phyloP scores from a whole-genome alignment of 2,888 invertebrate species.

The Gryllus longicercus region DNA sequence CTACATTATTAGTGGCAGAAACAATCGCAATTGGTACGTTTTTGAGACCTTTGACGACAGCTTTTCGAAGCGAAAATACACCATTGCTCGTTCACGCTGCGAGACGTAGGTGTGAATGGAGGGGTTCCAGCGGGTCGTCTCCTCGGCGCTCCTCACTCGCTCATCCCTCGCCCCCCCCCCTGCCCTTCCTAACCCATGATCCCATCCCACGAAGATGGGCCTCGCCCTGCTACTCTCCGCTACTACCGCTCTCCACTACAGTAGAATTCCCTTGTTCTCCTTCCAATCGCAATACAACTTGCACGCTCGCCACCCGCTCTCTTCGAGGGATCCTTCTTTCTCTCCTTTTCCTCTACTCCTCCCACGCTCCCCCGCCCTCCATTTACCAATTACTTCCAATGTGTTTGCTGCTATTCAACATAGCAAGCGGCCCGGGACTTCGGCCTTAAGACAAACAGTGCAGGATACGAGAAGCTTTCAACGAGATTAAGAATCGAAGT shows the following conservation, averaged over 20 bases:
- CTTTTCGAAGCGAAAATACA: no score
- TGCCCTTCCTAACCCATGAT: no score
- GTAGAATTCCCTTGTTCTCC: neutral
- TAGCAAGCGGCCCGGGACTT: slow-evolving; percentile 18
- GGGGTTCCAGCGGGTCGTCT: no score
- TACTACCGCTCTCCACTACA: neutral
- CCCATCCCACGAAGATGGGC: no score
- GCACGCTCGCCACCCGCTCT: neutral
- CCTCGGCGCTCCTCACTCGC: no score
- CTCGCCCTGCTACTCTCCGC: neutral
- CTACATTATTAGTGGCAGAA: no score
- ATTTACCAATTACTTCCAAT: slow-evolving; percentile 29
- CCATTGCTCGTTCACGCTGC: no score
- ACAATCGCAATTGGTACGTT: no score
- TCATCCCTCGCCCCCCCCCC: no score
- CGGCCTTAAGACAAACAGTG: slow-evolving; percentile 28
- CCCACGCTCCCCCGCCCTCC: neutral
- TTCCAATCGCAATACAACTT: neutral
- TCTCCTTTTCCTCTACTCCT: neutral
- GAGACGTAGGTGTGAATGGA: no score
- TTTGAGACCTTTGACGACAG: no score
- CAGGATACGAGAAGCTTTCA: slow-evolving; percentile 38
- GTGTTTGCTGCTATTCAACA: slow-evolving; percentile 27
- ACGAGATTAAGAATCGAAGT: slow-evolving; percentile 39
- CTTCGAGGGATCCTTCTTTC: neutral